These are phyloP conservation scores for Mastomys natalensis DNA, from an alignment of 2,113 vertebrate species.

Conservation along the genomic window DNA sequence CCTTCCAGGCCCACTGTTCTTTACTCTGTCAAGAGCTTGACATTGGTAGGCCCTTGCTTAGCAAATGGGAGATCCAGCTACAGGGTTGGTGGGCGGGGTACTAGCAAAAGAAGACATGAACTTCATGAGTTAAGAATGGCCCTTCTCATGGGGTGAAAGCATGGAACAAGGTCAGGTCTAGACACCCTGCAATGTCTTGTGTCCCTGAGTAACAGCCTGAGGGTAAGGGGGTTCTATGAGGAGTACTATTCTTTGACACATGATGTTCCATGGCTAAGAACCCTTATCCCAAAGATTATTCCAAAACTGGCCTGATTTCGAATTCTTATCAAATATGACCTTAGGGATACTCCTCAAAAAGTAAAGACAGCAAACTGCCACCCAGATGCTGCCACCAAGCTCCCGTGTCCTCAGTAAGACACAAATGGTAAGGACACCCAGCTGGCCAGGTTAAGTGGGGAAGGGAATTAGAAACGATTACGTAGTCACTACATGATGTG, in stretches of 20 bases:
- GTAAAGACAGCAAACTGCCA: background rate
- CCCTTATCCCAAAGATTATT: constrained; percentile 19
- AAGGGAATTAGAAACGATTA: background rate
- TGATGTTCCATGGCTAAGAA: background rate
- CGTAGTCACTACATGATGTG: background rate
- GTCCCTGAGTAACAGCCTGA: constrained; percentile 18
- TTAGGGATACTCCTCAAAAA: background rate
- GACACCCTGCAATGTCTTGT: background rate
- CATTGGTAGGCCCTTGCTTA: background rate
- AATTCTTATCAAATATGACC: constrained; percentile 31
- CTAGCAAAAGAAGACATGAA: background rate
- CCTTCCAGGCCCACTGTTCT: background rate
- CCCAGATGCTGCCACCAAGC: background rate
- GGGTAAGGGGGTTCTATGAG: background rate
- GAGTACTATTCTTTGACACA: background rate
- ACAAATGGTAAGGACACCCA: background rate
- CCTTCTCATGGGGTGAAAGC: background rate
- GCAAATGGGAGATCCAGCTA: background rate
- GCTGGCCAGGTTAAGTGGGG: background rate
- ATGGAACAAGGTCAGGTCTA: background rate
- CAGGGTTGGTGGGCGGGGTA: no score
- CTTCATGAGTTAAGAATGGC: background rate
- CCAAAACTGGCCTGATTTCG: background rate
- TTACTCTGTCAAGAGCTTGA: background rate
- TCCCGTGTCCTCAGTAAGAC: background rate